Base-by-base conservation (phyloP, 35 echinoderm and acorn worm genomes). In the Ophiothrix spiculata region DNA sequence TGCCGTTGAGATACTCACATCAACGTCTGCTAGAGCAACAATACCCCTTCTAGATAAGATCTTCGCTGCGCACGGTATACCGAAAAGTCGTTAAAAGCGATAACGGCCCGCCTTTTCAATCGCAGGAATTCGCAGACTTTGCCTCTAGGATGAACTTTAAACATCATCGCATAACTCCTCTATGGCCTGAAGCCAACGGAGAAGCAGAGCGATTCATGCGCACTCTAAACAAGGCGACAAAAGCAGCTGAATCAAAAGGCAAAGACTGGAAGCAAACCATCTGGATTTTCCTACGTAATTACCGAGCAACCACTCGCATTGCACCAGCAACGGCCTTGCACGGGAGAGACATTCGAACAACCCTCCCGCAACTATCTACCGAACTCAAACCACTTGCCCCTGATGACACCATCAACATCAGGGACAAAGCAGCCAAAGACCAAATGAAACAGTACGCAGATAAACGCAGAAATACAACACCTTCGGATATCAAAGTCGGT, bases 121-220 rank as follows among this genome's bases (percentile, higher is more conserved):
- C 86, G 32, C 19, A 75, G 12, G 91, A 88, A 42, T 84, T 88
- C 54, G 32, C 32, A 37, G n/a, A 35, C 15, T 88, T 93, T 45
- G 86, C 86, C 10, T 36, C 84, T n/a, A 80, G 85, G 80, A 40
- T 88, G 35, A 75, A 86, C 1, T 93, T 88, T 75, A 78, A 39
- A 32, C 86, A 97, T 76, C 79, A 90, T 4, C 80, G 86, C 80
- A 39, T 97, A 4, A 92, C 82, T 0, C 94, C 90, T 4, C 32
- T 60, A 74, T 97, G 94, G 94, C 90, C 87, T 0, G 80, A 91
- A 76, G 94, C 90, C 46, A 97, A 97, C 69, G 93, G 93, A 16
- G 77, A 92, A 46, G 86, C 83, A 10, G 89, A 95, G 64, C 41
- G 89, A n/a, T 97, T 97, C 49, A 89, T 92, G 90, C 64, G 86